Base-by-base conservation (phyloP, 2,113 vertebrate genomes). In the Tupaia chinensis region DNA sequence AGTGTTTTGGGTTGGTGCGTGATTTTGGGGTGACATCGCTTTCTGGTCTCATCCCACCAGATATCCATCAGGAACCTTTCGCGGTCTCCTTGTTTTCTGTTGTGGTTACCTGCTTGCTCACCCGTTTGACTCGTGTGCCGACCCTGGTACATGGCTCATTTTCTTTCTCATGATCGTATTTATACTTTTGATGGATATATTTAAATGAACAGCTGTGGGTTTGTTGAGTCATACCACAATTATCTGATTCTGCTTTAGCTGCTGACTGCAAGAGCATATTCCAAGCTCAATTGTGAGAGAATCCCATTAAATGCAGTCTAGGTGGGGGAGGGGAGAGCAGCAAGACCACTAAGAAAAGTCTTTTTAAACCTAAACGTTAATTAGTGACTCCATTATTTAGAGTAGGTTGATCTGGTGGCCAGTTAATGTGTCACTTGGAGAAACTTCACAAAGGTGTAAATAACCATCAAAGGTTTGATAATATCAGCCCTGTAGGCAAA, bases 201-300 rank as follows among this genome's bases (percentile, higher is more conserved):
- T 98, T 95, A 97, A 98, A 87, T n/a, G 34, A 97, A 93, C 68
- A 76, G 96, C 97, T 98, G 96, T 92, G 94, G 34, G 0, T 97
- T 96, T 97, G 97, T 98, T 98, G 97, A 97, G 97, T 98, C 97
- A 94, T 87, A 82, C 94, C 95, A 95, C 96, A 85, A 93, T 96
- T 97, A 73, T 85, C 19, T 95, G 96, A 92, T 95, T 98, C 93
- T 97, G 94, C 93, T 95, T 87, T 72, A 93, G 94, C 92, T 96
- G 89, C 90, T 92, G 11, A 94, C 78, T 56, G 91, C 94, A 97
- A 94, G 91, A 84, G 63, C 25, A 54, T 93, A 80, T 96, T 97
- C 94, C 90, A 80, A 91, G 82, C 89, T 96, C 69, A 83, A 91
- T 97, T 97, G 95, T 94, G 68, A 94, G 87, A 92, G 73, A 97